These are phyloP conservation scores for Tuberolachnus salignus DNA, from an alignment of 2,888 invertebrate species.

Conservation along the genomic window DNA sequence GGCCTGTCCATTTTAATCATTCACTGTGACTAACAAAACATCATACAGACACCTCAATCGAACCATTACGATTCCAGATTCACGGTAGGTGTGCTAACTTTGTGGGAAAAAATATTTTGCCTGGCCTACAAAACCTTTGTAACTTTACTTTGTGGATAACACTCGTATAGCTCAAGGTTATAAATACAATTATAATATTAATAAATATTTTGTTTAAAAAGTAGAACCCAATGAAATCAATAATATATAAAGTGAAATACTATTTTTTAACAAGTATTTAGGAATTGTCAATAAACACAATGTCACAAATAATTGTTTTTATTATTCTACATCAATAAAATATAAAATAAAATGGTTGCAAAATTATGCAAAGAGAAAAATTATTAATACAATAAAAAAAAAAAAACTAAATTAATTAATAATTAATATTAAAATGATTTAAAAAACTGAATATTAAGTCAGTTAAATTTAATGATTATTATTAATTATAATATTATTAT, in stretches of 20 bases:
- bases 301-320: conserved; percentile 29
- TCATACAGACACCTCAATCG: too few species aligned
- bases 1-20: too few species aligned
- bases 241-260: background rate
- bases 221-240: background rate
- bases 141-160: too few species aligned
- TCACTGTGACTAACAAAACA: too few species aligned
- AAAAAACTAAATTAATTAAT: background rate
- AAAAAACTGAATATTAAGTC: background rate
- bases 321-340: conserved; percentile 30
- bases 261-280: background rate
- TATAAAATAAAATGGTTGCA: conserved; percentile 32
- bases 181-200: too few species aligned
- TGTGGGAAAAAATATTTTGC: too few species aligned
- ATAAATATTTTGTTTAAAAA: background rate
- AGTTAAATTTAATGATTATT: conserved; percentile 1
- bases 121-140: too few species aligned
- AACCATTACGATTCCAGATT: too few species aligned
- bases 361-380: conserved; percentile 5
- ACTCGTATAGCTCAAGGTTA: too few species aligned
- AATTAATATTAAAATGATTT: background rate
- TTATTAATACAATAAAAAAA: background rate
- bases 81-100: too few species aligned
- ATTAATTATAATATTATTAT: too few species aligned
- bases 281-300: conserved; percentile 19